Conservation (phyloP, 1,140 invertebrate species). For the Lysiphlebus fabarum region DNA sequence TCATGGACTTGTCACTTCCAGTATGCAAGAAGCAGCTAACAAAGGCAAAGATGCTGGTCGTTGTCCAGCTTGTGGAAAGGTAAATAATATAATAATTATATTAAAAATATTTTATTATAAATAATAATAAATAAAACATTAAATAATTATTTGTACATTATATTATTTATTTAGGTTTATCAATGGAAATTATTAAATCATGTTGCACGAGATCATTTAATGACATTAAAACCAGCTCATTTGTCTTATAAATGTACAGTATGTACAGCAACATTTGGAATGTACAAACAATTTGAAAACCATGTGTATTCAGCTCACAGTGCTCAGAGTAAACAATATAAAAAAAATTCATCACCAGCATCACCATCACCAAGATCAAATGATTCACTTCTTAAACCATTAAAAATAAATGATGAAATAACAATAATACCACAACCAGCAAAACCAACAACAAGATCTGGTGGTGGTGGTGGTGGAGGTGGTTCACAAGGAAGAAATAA, state of each 20-base stretch:
- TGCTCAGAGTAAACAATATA: conserved; percentile 75
- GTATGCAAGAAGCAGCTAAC: conserved; percentile 93
- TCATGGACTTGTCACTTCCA: conserved; percentile 90
- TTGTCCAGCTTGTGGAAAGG: conserved; percentile 88
- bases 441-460: conserved; percentile 52
- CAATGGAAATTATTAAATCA: conserved; percentile 90
- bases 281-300: conserved; percentile 93
- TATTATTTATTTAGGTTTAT: conserved; percentile 65
- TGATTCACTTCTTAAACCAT: conserved; percentile 74
- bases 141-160: background rate
- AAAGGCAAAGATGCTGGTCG: conserved; percentile 90
- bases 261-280: conserved; percentile 88
- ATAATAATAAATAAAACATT: background rate
- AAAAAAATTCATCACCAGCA: conserved; percentile 65
- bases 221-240: conserved; percentile 87
- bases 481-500: conserved; percentile 45
- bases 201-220: conserved; percentile 84
- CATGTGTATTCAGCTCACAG: conserved; percentile 91
- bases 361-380: conserved; percentile 57
- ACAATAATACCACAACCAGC: conserved; percentile 86
- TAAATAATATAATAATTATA: conserved; percentile 57
- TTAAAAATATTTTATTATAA: conserved; percentile 6
- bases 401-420: conserved; percentile 90
- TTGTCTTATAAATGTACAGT: conserved; percentile 93
- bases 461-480: conserved; percentile 28